phyloP scores from a whole-genome alignment of 1,140 invertebrate genomes.

The Drosophila miranda region DNA sequence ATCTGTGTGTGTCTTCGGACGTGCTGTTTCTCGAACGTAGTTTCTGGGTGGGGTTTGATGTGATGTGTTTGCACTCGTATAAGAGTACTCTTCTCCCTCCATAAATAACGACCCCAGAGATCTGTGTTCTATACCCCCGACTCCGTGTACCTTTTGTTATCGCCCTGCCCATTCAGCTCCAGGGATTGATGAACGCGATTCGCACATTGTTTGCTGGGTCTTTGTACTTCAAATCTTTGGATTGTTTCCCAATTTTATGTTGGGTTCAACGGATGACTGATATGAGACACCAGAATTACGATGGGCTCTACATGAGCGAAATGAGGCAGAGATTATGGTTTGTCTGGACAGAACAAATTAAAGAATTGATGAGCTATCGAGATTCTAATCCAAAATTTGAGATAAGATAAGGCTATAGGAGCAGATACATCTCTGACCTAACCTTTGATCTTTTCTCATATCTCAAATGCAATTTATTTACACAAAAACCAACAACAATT shows the following conservation, averaged over 20 bases:
- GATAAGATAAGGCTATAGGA: too few relatives aligned
- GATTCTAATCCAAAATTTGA: too few relatives aligned
- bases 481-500: constrained; percentile 60
- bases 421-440: too few relatives aligned
- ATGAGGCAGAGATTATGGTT: too few relatives aligned
- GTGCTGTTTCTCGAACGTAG: constrained; percentile 7
- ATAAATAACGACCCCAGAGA: constrained; percentile 12
- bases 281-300: not conserved
- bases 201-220: constrained; percentile 72
- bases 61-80: too few relatives aligned
- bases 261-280: not conserved
- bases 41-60: constrained; percentile 1
- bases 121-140: not conserved
- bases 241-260: not conserved
- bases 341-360: too few relatives aligned
- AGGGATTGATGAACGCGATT: constrained; percentile 12
- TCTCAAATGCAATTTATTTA: constrained; percentile 53
- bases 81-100: not conserved
- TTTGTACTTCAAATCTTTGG: constrained; percentile 9
- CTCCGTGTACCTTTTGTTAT: constrained; percentile 17
- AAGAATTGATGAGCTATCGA: too few relatives aligned
- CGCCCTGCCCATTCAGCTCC: not conserved
- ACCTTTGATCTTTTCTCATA: not conserved
- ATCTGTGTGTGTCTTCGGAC: constrained; percentile 11
- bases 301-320: too few relatives aligned